phyloP scores from a whole-genome alignment of 2,797 vertebrate species.

The Arremon aurantiirostris region DNA sequence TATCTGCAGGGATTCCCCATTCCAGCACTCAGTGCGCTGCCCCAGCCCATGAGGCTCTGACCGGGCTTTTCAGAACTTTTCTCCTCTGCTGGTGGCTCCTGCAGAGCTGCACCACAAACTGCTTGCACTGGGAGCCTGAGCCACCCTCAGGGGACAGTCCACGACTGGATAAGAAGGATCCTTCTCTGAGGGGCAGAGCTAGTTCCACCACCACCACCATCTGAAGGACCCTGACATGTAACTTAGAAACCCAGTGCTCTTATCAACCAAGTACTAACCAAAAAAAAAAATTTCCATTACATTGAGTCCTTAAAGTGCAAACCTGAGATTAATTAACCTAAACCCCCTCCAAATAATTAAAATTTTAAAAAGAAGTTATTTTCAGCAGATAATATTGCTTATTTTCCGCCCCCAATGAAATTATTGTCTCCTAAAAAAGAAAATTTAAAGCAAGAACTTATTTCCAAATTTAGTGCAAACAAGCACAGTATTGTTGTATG shows the following conservation, averaged over 20 bases:
- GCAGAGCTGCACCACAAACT: not conserved
- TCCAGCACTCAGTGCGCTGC: rapidly evolving
- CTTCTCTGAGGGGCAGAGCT: not conserved
- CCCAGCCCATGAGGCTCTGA: not conserved
- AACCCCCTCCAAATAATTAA: rapidly evolving
- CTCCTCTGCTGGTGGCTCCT: rapidly evolving
- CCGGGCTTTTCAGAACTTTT: rapidly evolving
- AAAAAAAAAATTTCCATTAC: not conserved
- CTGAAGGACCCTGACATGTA: rapidly evolving
- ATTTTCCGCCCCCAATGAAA: not conserved
- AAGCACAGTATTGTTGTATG: not conserved
- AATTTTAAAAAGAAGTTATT: rapidly evolving
- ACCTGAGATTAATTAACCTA: not conserved
- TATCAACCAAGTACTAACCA: not conserved
- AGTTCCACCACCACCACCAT: not conserved
- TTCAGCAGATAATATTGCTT: not conserved
- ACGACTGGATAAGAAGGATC: not conserved
- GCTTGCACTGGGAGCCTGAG: rapidly evolving
- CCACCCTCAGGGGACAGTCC: not conserved
- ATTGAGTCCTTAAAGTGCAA: not conserved
- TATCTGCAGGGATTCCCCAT: rapidly evolving
- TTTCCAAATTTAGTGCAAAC: not conserved
- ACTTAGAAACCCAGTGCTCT: not conserved
- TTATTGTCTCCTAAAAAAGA: not conserved
- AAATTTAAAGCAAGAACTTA: not conserved